Evolutionary conservation across 1,140 invertebrate genomes (phyloP).

Genomic region (Planococcus citri): DNA sequence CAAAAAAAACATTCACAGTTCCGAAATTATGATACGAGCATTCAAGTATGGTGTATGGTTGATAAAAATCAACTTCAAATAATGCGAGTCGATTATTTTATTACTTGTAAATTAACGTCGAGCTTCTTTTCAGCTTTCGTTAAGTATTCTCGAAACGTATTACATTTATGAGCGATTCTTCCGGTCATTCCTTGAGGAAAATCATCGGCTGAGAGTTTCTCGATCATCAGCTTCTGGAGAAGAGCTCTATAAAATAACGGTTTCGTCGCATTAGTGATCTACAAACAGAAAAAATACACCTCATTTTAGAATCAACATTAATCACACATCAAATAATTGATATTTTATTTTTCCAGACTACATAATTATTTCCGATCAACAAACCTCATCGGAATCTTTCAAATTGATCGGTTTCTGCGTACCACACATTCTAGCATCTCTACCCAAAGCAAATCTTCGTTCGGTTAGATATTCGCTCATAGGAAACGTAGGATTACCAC

Average conservation of each 20-base stretch:
- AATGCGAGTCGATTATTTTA: neutral
- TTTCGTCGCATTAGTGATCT: conserved; percentile 37
- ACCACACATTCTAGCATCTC: conserved; percentile 70
- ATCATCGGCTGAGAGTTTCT: conserved; percentile 25
- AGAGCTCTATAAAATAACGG: conserved; percentile 58
- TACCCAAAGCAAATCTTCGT: conserved; percentile 44
- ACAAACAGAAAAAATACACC: conserved; percentile 26
- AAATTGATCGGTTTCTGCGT: conserved; percentile 60
- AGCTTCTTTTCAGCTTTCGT: conserved; percentile 46
- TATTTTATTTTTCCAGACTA: no score
- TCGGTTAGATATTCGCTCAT: conserved; percentile 48
- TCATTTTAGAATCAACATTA: no score
- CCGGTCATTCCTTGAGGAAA: conserved; percentile 35
- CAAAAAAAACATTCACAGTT: no score
- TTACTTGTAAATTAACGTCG: conserved; percentile 29
- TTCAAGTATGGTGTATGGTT: neutral
- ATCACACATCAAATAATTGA: no score
- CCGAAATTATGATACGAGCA: neutral
- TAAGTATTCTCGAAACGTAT: conserved; percentile 48
- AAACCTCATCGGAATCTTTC: conserved; percentile 38
- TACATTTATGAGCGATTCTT: conserved; percentile 40
- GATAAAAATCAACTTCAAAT: neutral
- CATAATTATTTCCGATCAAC: no score
- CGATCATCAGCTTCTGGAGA: conserved; percentile 48
- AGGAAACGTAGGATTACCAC: conserved; percentile 45